phyloP scores from a whole-genome alignment of 1,140 invertebrate genomes.

The Ruditapes philippinarum region DNA sequence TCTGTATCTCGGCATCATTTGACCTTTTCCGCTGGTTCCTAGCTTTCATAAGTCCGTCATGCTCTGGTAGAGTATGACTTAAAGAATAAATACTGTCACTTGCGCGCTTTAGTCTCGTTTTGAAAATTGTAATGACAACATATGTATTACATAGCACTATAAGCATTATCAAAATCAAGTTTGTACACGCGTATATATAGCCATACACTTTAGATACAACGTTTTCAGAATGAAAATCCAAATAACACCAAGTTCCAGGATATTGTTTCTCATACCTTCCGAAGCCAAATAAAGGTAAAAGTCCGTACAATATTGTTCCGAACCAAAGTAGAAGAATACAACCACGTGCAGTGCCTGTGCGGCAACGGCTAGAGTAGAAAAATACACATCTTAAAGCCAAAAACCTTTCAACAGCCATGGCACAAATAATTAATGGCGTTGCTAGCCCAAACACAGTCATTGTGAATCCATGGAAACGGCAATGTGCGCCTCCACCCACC shows the following conservation, averaged over 20 bases:
- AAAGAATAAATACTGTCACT: conserved; percentile 50
- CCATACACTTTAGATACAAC: conserved; percentile 78
- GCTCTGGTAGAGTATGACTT: conserved; percentile 62
- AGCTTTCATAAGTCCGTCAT: conserved; percentile 41
- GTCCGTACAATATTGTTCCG: conserved; percentile 80
- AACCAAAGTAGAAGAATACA: conserved; percentile 82
- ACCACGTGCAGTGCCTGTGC: conserved; percentile 77
- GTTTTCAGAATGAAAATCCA: conserved; percentile 84
- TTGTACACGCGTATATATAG: conserved; percentile 80
- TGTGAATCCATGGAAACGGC: conserved; percentile 84
- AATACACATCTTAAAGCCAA: conserved; percentile 85
- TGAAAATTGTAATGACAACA: conserved; percentile 81
- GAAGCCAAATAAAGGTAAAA: conserved; percentile 85
- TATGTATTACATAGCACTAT: conserved; percentile 84
- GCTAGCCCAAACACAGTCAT: conserved; percentile 86
- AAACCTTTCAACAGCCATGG: conserved; percentile 87
- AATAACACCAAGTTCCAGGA: conserved; percentile 87
- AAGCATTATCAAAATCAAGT: conserved; percentile 79
- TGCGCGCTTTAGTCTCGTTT: conserved; percentile 74
- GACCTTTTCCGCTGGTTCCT: conserved; percentile 73
- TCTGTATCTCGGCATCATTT: conserved; percentile 86
- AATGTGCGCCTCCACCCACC: conserved; percentile 83
- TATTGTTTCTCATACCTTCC: conserved; percentile 85
- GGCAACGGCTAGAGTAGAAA: conserved; percentile 85
- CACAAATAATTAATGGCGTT: conserved; percentile 86